A percentile compares a stretch with the other conserved stretches of the same genome.
Evolutionary conservation across 2,113 vertebrate species (phyloP).

Genomic region (Fukomys damarensis): DNA sequence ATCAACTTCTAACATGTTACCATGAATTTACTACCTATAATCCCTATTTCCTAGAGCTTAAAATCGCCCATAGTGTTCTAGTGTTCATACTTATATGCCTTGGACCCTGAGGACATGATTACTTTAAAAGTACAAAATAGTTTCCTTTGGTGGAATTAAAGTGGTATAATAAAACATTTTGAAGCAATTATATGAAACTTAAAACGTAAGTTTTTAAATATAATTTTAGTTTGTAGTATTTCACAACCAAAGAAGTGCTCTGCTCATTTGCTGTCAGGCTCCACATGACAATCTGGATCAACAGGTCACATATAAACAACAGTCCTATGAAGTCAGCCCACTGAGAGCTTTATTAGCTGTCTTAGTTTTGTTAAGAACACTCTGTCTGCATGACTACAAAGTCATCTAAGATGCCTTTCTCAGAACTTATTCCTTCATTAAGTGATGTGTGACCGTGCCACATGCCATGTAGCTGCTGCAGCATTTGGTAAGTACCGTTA

Average conservation of each 20-base stretch:
- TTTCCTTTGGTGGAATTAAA: neutral
- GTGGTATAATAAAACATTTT: neutral
- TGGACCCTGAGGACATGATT: neutral
- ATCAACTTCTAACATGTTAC: neutral
- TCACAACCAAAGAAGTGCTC: neutral
- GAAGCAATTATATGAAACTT: neutral
- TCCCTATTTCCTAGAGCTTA: neutral
- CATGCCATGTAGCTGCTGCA: neutral
- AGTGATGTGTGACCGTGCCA: neutral
- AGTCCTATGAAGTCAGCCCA: neutral
- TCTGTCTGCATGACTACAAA: neutral
- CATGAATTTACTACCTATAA: neutral
- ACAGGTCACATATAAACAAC: neutral
- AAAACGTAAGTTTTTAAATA: neutral
- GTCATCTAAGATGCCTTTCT: neutral
- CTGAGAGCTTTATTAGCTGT: no score
- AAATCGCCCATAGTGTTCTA: neutral
- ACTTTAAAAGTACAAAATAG: neutral
- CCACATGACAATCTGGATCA: neutral
- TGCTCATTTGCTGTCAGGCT: neutral
- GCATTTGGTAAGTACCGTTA: neutral
- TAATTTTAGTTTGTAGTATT: slow-evolving; percentile 20
- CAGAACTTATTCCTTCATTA: no score
- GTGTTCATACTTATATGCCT: neutral
- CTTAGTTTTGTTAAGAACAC: neutral